phyloP scores from a whole-genome alignment of 2,888 invertebrate species.

The Xestia sexstrigata region DNA sequence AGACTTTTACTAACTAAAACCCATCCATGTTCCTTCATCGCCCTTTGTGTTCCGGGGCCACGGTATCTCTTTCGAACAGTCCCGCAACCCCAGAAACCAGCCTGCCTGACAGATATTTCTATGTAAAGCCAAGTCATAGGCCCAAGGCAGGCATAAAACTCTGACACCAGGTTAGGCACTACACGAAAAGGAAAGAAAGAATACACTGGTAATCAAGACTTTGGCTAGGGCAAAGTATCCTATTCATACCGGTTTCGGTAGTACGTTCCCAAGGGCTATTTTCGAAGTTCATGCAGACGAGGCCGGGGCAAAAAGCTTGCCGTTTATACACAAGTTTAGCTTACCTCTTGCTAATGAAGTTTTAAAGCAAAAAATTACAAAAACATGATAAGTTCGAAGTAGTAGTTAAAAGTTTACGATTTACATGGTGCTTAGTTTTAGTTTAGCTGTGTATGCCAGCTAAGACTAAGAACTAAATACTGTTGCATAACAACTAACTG shows the following conservation, averaged over 20 bases:
- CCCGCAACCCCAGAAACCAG: no score
- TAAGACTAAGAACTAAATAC: constrained; percentile 7
- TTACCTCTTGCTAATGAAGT: constrained; percentile 6
- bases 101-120: no score
- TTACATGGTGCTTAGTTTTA: constrained; percentile 18
- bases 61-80: no score
- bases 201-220: not conserved
- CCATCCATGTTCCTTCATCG: no score
- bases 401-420: constrained; percentile 36
- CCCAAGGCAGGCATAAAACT: no score
- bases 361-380: constrained; percentile 14
- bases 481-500: constrained; percentile 18
- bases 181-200: no score
- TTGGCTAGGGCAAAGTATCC: not conserved
- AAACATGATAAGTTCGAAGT: constrained; percentile 29
- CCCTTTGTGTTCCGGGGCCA: no score
- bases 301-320: not conserved
- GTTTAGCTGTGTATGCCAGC: constrained; percentile 3
- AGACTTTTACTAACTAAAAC: no score
- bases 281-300: not conserved
- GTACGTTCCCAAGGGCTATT: not conserved
- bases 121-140: no score
- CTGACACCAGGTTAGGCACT: no score
- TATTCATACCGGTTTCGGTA: not conserved
- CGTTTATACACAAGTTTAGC: constrained; percentile 1